Base-by-base conservation (phyloP, 92 coral and sea anemone genomes). In the Umimayanthus kanabou region DNA sequence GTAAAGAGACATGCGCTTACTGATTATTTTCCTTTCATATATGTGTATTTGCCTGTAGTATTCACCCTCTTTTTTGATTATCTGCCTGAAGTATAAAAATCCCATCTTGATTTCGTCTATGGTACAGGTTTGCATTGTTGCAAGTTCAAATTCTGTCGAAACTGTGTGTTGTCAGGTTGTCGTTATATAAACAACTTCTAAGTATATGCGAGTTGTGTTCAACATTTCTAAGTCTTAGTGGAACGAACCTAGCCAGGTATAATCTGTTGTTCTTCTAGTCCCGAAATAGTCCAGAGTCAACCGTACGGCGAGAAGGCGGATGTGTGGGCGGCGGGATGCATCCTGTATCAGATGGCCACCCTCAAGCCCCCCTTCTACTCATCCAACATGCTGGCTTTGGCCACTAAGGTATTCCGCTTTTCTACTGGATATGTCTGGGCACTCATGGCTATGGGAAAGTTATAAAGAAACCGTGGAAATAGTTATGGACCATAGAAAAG, bases 261-360 rank as follows among this genome's bases (percentile, higher is more conserved):
- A 28, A 45, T 45, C 39, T 80, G 39, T 45, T 70, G 29, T 29
- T 85, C 73, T 23, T 88, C 43, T 87, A 97, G 99, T 87, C 99
- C 99, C 22, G 98, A 97, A 91, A 95, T 97, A 53, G 94, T 97
- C 8, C 99, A 97, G 89, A 94, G 94, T 85, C 95, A 93, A 72
- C 99, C 99, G 57, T 97, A 97, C 61, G 99, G 97, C 28, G 99
- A 97, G 88, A 97, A 97, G 77, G 99, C 99, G 20, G 99, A 97
- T 72, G 98, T 97, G 30, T 97, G 99, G 99, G 99, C 99, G 8
- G 95, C 98, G 13, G 99, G 99, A n/a, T 97, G 99, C 86, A 94
- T 97, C 75, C 94, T 97, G 33, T 97, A 97, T 86, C 99, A 97
- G 89, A 97, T 97, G 99, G 94, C 98, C 23, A 97, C 99, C 55